These are phyloP conservation scores for Diplazon laetatorius DNA, from an alignment of 2,888 invertebrate genomes.

Conservation along the genomic window DNA sequence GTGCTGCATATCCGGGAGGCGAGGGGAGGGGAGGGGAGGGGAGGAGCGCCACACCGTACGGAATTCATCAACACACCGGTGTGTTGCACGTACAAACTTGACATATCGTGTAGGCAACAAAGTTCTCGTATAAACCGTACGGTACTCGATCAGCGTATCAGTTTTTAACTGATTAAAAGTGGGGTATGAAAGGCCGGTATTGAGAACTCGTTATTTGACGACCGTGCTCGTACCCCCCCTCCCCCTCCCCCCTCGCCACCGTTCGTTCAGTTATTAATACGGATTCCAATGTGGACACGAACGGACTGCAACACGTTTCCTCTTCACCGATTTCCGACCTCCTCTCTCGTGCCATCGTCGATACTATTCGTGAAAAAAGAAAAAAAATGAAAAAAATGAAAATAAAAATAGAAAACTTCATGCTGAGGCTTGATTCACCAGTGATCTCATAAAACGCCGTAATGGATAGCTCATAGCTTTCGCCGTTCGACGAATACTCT, in stretches of 20 bases:
- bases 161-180: constrained; percentile 64
- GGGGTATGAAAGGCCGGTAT: constrained; percentile 61
- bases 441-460: constrained; percentile 61
- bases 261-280: constrained; percentile 57
- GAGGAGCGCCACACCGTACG: constrained; percentile 29
- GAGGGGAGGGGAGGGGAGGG: too few species aligned
- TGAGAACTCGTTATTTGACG: constrained; percentile 65
- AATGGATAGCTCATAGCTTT: constrained; percentile 47
- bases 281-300: constrained; percentile 40
- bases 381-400: too few species aligned
- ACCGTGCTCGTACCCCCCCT: constrained; percentile 43
- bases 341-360: constrained; percentile 10
- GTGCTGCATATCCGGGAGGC: constrained; percentile 52
- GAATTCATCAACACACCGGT: neutral
- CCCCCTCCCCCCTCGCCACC: neutral
- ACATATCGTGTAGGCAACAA: neutral
- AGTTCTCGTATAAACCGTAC: constrained; percentile 7
- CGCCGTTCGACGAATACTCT: constrained; percentile 20
- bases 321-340: constrained; percentile 9
- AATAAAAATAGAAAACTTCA: too few species aligned
- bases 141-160: constrained; percentile 35
- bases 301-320: constrained; percentile 34
- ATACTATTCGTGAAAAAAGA: constrained; percentile 59
- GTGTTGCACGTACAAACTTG: neutral
- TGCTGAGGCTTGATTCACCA: constrained; percentile 24